Evolutionary conservation across 1,140 invertebrate genomes (phyloP), one percentile per base, ranked within the genome.

Genomic region (Cylas formicarius): DNA sequence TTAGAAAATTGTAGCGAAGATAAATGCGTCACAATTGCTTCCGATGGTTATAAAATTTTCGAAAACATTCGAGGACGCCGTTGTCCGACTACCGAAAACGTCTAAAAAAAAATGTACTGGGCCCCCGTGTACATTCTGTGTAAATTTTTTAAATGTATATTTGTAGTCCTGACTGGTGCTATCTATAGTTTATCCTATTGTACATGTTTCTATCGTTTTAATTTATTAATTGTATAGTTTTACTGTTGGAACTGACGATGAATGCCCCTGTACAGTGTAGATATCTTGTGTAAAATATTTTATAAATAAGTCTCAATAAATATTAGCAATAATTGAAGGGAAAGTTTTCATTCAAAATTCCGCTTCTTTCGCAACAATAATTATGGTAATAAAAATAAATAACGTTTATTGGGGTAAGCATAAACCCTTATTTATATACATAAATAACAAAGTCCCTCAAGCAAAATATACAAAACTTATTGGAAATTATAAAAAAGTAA

Each of bases 241-340:
- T 53, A 33, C 32, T 48, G 45, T 48, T 48, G 34, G n/a, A 42
- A 48, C 36, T 39, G 52, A 54, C 55, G 53, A 60, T 39, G 29
- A 53, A 57, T 33, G 54, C 53, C 52, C 56, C 54, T 65, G 63
- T 66, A 66, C 63, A 66, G 63, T 66, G 63, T 66, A 66, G 63
- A 66, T 66, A 64, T 54, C 58, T 62, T 63, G 60, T 66, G 63
- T 66, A 66, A 66, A 57, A 66, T 65, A 66, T 66, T 66, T 66
- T 66, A 66, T 66, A 66, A 66, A 66, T 63, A 64, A 63, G 63
- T 60, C 55, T 57, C 56, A 46, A 53, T 55, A 58, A 61, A 48
- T 59, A 57, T 53, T 63, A 63, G 61, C 55, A 62, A 63, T 60
- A 57, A 53, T 33, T 34, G 18, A 19, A 5, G 22, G 9, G 34